Evolutionary conservation across 2,797 vertebrate genomes (phyloP).

Genomic region (Spinus olivaceus): DNA sequence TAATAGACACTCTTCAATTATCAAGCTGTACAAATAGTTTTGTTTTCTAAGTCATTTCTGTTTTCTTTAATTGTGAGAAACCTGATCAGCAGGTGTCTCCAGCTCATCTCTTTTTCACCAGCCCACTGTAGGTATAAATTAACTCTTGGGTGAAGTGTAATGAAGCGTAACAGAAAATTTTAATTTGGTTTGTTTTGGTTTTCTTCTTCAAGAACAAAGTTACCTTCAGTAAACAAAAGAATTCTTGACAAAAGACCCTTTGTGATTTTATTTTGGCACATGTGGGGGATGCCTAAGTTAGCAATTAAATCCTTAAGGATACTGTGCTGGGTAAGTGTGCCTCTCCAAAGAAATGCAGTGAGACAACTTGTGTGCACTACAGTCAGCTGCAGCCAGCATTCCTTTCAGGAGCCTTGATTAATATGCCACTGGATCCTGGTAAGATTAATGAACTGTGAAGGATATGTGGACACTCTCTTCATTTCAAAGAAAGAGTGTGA

Average conservation of each 20-base stretch:
- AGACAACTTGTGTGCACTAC: not conserved
- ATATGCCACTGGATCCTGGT: not conserved
- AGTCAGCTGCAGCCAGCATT: not conserved
- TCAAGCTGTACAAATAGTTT: not conserved
- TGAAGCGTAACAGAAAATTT: not conserved
- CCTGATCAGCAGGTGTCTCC: not conserved
- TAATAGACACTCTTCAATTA: not conserved
- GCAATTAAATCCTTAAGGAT: not conserved
- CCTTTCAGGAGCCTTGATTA: slow-evolving; percentile 8
- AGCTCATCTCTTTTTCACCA: not conserved
- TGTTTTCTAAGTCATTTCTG: not conserved
- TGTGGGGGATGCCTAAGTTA: not conserved
- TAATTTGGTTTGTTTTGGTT: not conserved
- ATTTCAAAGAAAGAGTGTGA: slow-evolving; percentile 8
- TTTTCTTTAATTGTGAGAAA: not conserved
- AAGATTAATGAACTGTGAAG: slow-evolving; percentile 49
- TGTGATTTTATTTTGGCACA: not conserved
- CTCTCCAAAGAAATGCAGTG: not conserved
- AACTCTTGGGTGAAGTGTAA: not conserved
- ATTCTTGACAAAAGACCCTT: not conserved
- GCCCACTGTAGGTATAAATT: not conserved
- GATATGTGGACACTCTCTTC: slow-evolving; percentile 21
- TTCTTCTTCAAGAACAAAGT: not conserved
- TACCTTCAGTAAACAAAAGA: not conserved
- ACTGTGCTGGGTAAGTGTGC: not conserved